phyloP scores from a whole-genome alignment of 1,140 invertebrate genomes.

The Harlomillsia oculata region DNA sequence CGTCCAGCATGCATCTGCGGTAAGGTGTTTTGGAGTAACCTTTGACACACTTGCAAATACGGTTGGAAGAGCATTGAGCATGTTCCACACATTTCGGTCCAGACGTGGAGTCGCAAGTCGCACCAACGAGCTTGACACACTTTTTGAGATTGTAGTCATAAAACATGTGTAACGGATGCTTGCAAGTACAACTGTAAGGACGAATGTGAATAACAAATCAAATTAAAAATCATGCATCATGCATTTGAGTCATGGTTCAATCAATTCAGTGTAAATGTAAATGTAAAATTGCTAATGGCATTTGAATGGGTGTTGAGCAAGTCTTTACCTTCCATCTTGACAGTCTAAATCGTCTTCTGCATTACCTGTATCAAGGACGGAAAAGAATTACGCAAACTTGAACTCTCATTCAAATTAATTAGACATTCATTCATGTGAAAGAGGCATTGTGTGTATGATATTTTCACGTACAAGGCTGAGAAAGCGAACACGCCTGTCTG shows the following conservation, averaged over 20 bases:
- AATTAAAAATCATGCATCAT: too few relatives aligned
- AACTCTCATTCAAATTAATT: too few relatives aligned
- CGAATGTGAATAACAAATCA: not conserved
- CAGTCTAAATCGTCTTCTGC: slow-evolving; percentile 13
- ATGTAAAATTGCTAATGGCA: too few relatives aligned
- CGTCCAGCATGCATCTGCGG: slow-evolving; percentile 11
- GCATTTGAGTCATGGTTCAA: too few relatives aligned
- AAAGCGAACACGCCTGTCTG: slow-evolving; percentile 11
- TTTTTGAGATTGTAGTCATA: slow-evolving; percentile 8
- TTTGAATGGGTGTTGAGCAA: too few relatives aligned
- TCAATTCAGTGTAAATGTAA: too few relatives aligned
- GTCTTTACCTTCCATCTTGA: slow-evolving; percentile 17
- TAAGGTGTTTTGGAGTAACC: slow-evolving; percentile 10
- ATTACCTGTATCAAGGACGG: too few relatives aligned
- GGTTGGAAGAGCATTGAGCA: slow-evolving; percentile 9
- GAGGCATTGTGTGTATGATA: not conserved
- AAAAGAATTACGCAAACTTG: too few relatives aligned
- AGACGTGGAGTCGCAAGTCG: slow-evolving; percentile 3
- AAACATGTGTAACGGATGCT: slow-evolving; percentile 7
- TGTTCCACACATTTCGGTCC: not conserved
- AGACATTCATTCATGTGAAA: too few relatives aligned
- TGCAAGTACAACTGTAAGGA: slow-evolving; percentile 12
- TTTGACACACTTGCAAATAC: slow-evolving; percentile 5
- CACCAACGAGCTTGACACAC: slow-evolving; percentile 6
- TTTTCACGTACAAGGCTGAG: not conserved